Percentiles rank a stretch among this genome's conserved stretches.
phyloP scores from a whole-genome alignment of 2,113 vertebrate species.

The Syrmaticus mikado region DNA sequence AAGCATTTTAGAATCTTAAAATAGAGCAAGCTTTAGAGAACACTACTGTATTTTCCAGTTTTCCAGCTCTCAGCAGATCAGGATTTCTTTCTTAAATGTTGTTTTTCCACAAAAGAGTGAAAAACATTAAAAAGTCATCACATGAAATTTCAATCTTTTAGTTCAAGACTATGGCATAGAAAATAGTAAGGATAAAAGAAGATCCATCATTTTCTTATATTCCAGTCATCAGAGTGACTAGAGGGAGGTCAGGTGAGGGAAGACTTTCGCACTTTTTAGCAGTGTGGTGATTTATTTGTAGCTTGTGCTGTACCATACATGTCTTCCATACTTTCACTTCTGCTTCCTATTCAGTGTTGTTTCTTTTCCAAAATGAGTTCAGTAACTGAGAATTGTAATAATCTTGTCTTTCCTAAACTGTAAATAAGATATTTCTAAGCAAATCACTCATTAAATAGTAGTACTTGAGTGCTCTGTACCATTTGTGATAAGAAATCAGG shows the following conservation, averaged over 20 bases:
- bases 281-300: neutral
- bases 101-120: neutral
- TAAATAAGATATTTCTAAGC: neutral
- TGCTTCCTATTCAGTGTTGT: neutral
- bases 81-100: neutral
- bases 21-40: neutral
- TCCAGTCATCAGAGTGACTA: neutral
- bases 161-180: neutral
- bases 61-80: neutral
- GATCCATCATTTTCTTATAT: conserved; percentile 3
- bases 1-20: neutral
- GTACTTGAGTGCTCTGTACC: neutral
- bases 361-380: neutral
- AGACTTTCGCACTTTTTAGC: neutral
- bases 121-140: neutral
- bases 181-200: neutral
- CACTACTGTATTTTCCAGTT: neutral
- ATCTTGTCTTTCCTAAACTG: neutral
- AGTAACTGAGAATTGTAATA: neutral
- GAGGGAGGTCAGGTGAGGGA: neutral
- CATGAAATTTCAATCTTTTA: conserved; percentile 12
- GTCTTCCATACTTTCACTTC: neutral
- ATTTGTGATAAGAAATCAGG: conserved; percentile 24
- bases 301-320: neutral
- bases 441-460: neutral